These are phyloP conservation scores for Meta bourneti DNA, from an alignment of 2,888 invertebrate genomes.

Conservation along the genomic window DNA sequence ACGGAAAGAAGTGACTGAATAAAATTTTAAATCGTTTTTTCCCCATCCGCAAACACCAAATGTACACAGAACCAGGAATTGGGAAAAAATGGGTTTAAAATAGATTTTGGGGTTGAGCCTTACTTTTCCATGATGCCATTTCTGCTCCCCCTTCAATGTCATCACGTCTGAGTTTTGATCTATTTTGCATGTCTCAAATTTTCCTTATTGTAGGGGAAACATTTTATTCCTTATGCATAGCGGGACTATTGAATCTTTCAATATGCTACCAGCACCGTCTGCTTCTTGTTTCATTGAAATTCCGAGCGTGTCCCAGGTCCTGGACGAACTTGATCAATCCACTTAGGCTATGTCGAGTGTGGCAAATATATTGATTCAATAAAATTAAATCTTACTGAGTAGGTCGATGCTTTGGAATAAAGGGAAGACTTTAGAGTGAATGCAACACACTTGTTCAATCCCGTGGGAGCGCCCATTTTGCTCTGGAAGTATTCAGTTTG, in stretches of 20 bases:
- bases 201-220: not conserved
- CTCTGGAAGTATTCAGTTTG: not conserved
- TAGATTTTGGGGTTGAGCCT: conserved; percentile 21
- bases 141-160: not conserved
- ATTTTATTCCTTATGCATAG: not conserved
- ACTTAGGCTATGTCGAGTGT: not conserved
- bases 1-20: conserved; percentile 1
- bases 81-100: conserved; percentile 37
- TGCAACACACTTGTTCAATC: not conserved
- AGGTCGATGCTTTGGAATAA: not conserved
- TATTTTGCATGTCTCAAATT: conserved; percentile 6
- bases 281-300: not conserved
- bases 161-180: conserved; percentile 22
- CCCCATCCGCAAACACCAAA: not conserved
- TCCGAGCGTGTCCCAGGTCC: not conserved
- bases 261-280: not conserved
- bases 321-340: conserved; percentile 15
- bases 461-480: not conserved
- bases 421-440: not conserved
- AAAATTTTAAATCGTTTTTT: conserved; percentile 51
- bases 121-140: not conserved
- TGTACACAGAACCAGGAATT: not conserved
- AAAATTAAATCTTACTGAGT: conserved; percentile 34
- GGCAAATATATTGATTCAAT: conserved; percentile 28
- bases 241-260: not conserved